Conservation (phyloP, 1,140 invertebrate species). For the Condylostylus longicornis region DNA sequence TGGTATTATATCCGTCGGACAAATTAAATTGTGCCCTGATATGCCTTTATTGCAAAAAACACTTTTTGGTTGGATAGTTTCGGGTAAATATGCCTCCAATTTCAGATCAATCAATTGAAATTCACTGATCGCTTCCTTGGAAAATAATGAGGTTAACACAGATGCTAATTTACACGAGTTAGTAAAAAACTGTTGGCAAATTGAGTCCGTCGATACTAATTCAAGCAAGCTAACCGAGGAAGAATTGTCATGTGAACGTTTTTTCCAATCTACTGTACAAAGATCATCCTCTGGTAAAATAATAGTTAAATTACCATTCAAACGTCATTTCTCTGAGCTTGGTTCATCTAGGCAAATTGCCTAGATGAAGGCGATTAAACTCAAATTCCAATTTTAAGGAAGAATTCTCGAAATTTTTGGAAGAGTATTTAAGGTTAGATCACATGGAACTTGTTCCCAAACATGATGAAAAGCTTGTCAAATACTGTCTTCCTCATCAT, state of each 20-base stretch:
- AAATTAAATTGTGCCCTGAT: slow-evolving; percentile 8
- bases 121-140: too few relatives aligned
- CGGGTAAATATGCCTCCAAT: background rate
- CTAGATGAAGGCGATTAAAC: slow-evolving; percentile 19
- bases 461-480: slow-evolving; percentile 6
- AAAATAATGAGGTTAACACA: too few relatives aligned
- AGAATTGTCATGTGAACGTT: slow-evolving; percentile 8
- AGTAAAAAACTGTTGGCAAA: slow-evolving; percentile 12
- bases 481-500: slow-evolving; percentile 18
- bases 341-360: slow-evolving; percentile 16
- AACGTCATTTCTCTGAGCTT: slow-evolving; percentile 12
- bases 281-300: slow-evolving; percentile 4
- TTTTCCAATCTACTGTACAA: background rate
- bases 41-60: slow-evolving; percentile 9
- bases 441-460: slow-evolving; percentile 23
- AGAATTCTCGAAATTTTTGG: slow-evolving; percentile 12
- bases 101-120: background rate
- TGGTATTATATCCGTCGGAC: slow-evolving; percentile 10
- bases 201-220: slow-evolving; percentile 7
- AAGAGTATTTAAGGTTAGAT: slow-evolving; percentile 21
- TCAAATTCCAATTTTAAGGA: slow-evolving; percentile 8
- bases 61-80: slow-evolving; percentile 12
- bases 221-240: slow-evolving; percentile 1
- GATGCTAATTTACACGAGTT: slow-evolving; percentile 2
- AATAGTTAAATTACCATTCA: slow-evolving; percentile 12